Evolutionary conservation across 2,113 vertebrate species (phyloP).

Genomic region (Chrysochloris asiatica): DNA sequence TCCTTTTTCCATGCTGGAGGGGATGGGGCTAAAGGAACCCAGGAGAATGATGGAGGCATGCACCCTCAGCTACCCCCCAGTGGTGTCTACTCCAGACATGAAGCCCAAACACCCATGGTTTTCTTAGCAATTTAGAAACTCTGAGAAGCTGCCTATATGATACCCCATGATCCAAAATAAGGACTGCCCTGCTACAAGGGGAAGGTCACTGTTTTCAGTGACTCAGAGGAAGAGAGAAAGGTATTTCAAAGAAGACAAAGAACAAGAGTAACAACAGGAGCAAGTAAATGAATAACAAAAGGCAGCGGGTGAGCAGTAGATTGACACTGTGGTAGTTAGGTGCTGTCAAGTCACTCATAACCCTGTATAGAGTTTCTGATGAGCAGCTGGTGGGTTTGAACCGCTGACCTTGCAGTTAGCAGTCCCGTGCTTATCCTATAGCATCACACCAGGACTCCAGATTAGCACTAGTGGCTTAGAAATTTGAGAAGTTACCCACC

Average conservation of each 20-base stretch:
- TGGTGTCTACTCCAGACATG: conserved; percentile 17
- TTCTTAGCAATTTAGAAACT: conserved; percentile 53
- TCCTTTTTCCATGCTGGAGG: conserved; percentile 37
- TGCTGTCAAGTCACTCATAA: no score
- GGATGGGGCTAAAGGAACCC: conserved; percentile 44
- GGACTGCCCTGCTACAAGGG: conserved; percentile 32
- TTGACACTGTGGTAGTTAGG: no score
- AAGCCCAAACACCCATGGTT: conserved; percentile 30
- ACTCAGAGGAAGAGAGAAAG: neutral
- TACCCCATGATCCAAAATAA: conserved; percentile 53
- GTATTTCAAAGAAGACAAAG: conserved; percentile 35
- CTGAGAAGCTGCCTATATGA: conserved; percentile 40
- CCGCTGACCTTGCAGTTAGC: no score
- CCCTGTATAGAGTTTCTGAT: no score
- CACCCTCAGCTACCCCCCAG: neutral
- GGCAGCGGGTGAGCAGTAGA: neutral
- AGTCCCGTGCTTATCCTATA: no score
- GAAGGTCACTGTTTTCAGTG: neutral
- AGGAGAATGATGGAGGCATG: neutral
- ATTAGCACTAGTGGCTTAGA: neutral
- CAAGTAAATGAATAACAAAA: neutral
- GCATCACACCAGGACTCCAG: no score
- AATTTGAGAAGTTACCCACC: neutral
- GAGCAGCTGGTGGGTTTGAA: no score
- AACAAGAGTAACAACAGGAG: neutral